These are phyloP conservation scores for Equus quagga DNA, from an alignment of 2,113 vertebrate genomes.

Conservation along the genomic window DNA sequence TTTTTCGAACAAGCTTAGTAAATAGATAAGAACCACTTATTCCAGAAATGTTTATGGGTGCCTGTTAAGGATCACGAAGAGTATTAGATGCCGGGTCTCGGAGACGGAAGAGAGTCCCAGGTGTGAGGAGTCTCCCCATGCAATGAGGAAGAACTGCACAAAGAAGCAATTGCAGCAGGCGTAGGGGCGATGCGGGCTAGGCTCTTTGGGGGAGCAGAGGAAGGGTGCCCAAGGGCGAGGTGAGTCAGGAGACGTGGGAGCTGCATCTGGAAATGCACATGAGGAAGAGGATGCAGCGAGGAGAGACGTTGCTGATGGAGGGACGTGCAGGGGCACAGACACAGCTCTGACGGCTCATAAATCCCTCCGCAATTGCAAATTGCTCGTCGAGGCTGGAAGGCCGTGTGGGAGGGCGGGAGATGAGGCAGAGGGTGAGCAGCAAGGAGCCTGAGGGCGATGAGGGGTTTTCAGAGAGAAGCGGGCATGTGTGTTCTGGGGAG, in stretches of 20 bases:
- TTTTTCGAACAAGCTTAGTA: background rate
- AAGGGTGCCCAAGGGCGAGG: accelerated
- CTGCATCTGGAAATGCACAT: background rate
- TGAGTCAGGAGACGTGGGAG: background rate
- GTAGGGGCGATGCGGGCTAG: accelerated
- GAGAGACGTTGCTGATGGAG: accelerated
- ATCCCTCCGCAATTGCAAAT: background rate
- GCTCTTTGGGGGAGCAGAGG: background rate
- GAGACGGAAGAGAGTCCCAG: background rate
- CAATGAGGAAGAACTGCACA: background rate
- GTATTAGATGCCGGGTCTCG: background rate
- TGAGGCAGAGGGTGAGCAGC: too few species aligned
- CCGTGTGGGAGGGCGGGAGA: background rate
- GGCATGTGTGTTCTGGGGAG: too few species aligned
- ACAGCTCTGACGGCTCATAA: background rate
- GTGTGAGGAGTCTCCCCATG: background rate
- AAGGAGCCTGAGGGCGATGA: background rate
- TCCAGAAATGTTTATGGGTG: background rate
- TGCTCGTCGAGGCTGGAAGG: background rate
- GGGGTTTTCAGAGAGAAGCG: background rate
- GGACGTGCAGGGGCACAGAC: too few species aligned
- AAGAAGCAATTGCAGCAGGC: background rate
- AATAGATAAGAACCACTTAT: background rate
- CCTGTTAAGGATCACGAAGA: background rate
- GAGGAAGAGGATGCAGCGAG: background rate